These are phyloP conservation scores for Cetoscarus ocellatus DNA, from an alignment of 2,797 vertebrate species.

Conservation along the genomic window DNA sequence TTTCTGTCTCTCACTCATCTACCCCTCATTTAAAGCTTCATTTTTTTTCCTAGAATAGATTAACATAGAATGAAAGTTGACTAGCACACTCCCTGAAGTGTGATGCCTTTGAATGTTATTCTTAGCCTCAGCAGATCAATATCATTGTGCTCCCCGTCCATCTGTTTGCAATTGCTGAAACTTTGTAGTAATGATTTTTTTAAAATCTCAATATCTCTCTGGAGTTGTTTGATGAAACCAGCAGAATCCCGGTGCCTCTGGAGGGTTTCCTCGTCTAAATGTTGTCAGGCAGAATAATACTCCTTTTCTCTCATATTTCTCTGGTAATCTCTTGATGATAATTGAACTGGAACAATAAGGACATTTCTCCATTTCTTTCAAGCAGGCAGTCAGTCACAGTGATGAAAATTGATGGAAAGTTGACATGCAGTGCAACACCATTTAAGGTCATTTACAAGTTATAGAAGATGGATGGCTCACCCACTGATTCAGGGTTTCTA, in stretches of 20 bases:
- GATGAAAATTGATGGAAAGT: constrained; percentile 64
- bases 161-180: constrained; percentile 63
- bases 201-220: constrained; percentile 34
- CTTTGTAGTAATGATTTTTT: constrained; percentile 51
- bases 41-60: constrained; percentile 63
- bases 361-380: constrained; percentile 41
- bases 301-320: constrained; percentile 31
- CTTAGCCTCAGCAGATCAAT: constrained; percentile 73
- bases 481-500: too few species aligned
- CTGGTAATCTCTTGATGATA: constrained; percentile 60
- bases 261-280: constrained; percentile 31
- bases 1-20: constrained; percentile 45
- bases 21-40: constrained; percentile 40
- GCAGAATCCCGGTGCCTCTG: constrained; percentile 29
- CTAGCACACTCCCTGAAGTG: constrained; percentile 56
- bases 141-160: constrained; percentile 53
- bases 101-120: constrained; percentile 69
- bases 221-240: constrained; percentile 54
- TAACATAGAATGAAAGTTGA: constrained; percentile 68
- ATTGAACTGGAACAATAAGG: constrained; percentile 50
- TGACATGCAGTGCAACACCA: neutral
- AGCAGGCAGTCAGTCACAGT: constrained; percentile 43
- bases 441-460: neutral
- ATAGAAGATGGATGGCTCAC: too few species aligned
- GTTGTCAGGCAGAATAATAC: constrained; percentile 49